These are phyloP conservation scores for Meiosimyza platycephala DNA, from an alignment of 2,888 invertebrate genomes.

Conservation along the genomic window DNA sequence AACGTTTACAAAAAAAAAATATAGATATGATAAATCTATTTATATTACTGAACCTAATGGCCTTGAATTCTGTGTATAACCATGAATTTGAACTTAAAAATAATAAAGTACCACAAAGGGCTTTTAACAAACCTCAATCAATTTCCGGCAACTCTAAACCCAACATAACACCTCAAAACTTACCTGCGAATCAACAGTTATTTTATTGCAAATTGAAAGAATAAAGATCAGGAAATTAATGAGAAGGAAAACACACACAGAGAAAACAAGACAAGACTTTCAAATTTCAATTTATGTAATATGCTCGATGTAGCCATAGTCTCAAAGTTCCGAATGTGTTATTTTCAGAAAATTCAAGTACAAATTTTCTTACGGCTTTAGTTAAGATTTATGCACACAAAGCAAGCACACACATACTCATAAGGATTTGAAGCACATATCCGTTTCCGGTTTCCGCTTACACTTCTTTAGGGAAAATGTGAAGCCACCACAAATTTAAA, in stretches of 20 bases:
- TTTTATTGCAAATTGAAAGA: conserved; percentile 40
- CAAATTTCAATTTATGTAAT: conserved; percentile 1
- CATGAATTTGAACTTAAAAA: no score
- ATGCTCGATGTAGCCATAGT: no score
- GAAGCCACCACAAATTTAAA: not conserved
- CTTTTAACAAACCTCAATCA: no score
- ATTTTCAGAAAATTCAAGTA: no score
- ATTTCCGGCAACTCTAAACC: not conserved
- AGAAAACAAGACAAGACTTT: conserved; percentile 7
- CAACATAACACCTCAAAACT: not conserved
- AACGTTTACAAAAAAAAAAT: no score
- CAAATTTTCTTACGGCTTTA: conserved; percentile 3
- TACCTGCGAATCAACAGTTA: conserved; percentile 29
- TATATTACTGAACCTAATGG: no score
- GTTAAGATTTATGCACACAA: not conserved
- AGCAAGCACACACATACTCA: not conserved
- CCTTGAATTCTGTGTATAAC: no score
- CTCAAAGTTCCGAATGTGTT: no score
- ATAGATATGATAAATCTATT: no score
- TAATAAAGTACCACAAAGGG: no score
- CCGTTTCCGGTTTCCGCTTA: no score
- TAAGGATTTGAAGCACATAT: not conserved
- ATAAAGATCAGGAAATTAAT: not conserved
- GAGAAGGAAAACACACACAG: not conserved
- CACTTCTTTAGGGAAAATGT: no score